These are phyloP conservation scores for Cyclophora albipunctata DNA, from an alignment of 2,888 invertebrate genomes.

Conservation along the genomic window DNA sequence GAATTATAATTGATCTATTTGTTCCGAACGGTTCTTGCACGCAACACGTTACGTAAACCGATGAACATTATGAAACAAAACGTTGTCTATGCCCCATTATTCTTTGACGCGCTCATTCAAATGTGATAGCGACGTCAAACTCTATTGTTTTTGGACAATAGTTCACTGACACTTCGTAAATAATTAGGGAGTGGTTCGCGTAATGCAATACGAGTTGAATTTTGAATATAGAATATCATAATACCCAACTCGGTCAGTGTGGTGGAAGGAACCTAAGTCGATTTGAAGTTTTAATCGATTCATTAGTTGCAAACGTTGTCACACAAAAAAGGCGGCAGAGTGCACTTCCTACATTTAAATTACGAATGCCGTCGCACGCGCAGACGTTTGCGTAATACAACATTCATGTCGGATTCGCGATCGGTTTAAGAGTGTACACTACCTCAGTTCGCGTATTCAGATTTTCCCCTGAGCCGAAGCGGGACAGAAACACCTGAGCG, in stretches of 20 bases:
- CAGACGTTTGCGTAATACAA: slow-evolving; percentile 4
- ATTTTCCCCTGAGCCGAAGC: too few species aligned
- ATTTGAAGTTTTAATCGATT: not conserved
- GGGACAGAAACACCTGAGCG: too few species aligned
- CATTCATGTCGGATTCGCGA: slow-evolving; percentile 5
- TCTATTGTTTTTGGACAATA: slow-evolving; percentile 19
- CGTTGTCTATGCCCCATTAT: slow-evolving; percentile 16
- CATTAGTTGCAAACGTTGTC: too few species aligned
- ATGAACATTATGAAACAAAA: slow-evolving; percentile 12
- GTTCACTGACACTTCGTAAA: slow-evolving; percentile 12
- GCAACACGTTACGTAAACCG: not conserved
- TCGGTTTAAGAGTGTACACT: too few species aligned
- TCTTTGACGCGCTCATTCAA: not conserved
- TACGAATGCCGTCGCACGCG: not conserved
- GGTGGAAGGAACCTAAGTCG: not conserved
- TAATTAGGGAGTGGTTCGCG: not conserved
- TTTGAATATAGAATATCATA: too few species aligned
- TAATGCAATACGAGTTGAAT: too few species aligned
- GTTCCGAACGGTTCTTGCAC: slow-evolving; percentile 18
- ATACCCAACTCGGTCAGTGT: too few species aligned
- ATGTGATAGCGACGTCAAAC: slow-evolving; percentile 1
- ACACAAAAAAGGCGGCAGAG: too few species aligned
- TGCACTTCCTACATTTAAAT: not conserved
- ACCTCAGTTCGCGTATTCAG: too few species aligned
- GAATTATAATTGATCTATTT: slow-evolving; percentile 20